A percentile compares a stretch with the other conserved stretches of the same genome.
phyloP scores from a whole-genome alignment of 2,888 invertebrate species.

The Timema podura region DNA sequence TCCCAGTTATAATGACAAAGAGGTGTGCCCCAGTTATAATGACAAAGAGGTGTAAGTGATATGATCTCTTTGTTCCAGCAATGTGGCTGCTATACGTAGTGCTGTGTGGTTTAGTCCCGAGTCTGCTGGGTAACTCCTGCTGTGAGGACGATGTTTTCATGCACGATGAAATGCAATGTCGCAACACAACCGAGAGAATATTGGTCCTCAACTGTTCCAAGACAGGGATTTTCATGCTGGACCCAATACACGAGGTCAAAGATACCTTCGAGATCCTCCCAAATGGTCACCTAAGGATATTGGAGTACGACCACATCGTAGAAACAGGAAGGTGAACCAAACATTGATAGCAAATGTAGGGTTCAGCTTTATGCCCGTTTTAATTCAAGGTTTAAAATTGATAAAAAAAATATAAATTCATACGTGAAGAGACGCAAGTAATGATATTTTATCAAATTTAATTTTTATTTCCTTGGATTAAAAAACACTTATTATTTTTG shows the following conservation, averaged over 20 bases:
- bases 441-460: too few relatives aligned
- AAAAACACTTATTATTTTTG: too few relatives aligned
- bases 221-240: constrained; percentile 5
- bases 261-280: constrained; percentile 16
- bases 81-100: background rate
- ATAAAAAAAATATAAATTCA: too few relatives aligned
- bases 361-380: too few relatives aligned
- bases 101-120: background rate
- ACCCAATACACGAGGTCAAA: background rate
- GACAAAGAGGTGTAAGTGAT: too few relatives aligned
- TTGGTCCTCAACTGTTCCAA: constrained; percentile 13
- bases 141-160: background rate
- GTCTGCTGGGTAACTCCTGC: background rate
- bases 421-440: too few relatives aligned
- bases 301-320: background rate
- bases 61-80: background rate
- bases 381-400: too few relatives aligned
- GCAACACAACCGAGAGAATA: background rate
- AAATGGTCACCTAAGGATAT: background rate
- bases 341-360: too few relatives aligned
- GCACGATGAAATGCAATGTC: background rate
- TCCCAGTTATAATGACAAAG: too few relatives aligned
- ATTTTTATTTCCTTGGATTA: too few relatives aligned
- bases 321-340: background rate
- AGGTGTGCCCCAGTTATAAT: too few relatives aligned